Base-by-base conservation (phyloP, 2,113 vertebrate species). In the Rhinogobius similis region DNA sequence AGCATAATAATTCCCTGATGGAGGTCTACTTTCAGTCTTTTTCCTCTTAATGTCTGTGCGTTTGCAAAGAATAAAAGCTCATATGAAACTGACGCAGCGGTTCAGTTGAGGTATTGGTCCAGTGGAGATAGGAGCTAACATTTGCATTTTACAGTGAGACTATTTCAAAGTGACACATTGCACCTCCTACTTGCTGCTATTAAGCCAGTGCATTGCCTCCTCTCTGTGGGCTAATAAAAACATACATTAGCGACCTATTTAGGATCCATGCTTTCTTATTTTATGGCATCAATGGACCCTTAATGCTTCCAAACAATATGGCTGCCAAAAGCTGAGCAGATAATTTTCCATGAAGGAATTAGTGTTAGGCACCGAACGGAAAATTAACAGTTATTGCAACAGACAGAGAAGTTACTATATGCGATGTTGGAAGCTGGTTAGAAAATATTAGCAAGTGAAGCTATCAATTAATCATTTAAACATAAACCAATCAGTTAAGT, bases 121-220 rank as follows among this genome's bases (percentile, higher is more conserved):
- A 78, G 86, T 58, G 74, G 13, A 76, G 72, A 87, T 74, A 79
- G 61, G 68, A 20, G 59, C 63, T 62, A 58, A 67, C 29, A 82
- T 86, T 86, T 86, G 80, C 76, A 87, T 87, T 82, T 68, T 43
- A 36, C 43, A 75, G 50, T 24, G 63, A 36, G 53, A 56, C 26
- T 62, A 53, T 5, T 39, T 52, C 53, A 55, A 56, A 52, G 66
- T 16, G 3, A 52, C 65, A 21, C 43, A 56, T 21, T 32, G 68
- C 46, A 44, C 48, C 44, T 73, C 43, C 48, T 43, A 21, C 43
- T 16, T 36, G 70, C 21, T 53, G 13, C 7, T 3, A 24, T 67
- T 58, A 29, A 5, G 16, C 27, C 58, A 32, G 1, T 50, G 58
- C 58, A 36, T n/a, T 61, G 27, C 20, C 0, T 32, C 27, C 29